Percentiles rank a stretch among this genome's conserved stretches.
phyloP scores from a whole-genome alignment of 2,888 invertebrate species.

The Mythimna albipuncta region DNA sequence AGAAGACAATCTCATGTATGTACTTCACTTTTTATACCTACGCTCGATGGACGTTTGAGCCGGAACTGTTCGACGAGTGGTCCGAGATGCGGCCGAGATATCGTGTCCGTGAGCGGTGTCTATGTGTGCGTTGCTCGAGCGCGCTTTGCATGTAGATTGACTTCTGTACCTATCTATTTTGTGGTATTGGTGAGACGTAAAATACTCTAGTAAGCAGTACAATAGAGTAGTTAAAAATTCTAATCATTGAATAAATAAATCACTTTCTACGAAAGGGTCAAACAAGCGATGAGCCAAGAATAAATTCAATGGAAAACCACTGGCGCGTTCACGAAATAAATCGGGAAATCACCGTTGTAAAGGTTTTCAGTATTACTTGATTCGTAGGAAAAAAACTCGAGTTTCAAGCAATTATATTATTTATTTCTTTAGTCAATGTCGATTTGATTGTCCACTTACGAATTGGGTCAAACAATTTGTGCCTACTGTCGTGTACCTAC shows the following conservation, averaged over 20 bases:
- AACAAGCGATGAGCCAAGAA: conserved; percentile 10
- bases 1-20: no score
- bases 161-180: no score
- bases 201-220: no score
- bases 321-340: conserved; percentile 28
- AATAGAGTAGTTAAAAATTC: no score
- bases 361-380: conserved; percentile 30
- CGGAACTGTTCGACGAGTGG: no score
- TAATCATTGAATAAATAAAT: background rate
- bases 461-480: conserved; percentile 37
- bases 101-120: no score
- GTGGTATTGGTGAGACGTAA: no score
- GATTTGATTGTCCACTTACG: conserved; percentile 29
- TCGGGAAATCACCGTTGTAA: conserved; percentile 31
- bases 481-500: background rate
- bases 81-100: no score
- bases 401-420: conserved; percentile 21
- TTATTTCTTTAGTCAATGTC: conserved; percentile 12
- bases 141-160: no score
- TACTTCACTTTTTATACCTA: no score
- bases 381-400: conserved; percentile 14
- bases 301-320: conserved; percentile 34
- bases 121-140: no score
- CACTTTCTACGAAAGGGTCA: background rate
- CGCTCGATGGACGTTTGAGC: no score